Base-by-base conservation (phyloP, 2,113 vertebrate species). In the Eonycteris spelaea region DNA sequence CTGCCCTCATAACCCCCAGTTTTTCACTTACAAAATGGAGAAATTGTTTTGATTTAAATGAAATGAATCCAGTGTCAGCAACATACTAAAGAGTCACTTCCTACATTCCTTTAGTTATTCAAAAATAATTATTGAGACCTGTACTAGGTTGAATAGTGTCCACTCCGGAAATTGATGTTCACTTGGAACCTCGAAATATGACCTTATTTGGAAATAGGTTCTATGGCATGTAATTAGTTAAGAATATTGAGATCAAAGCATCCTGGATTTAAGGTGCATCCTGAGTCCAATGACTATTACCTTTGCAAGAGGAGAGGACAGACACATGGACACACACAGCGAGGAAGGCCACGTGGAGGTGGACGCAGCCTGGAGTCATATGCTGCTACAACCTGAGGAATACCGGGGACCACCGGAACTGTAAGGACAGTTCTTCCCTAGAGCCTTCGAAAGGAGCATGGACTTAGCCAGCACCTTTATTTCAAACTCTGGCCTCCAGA, bases 11-110 rank as follows among this genome's bases (percentile, higher is more conserved):
- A 91, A 84, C 19, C 2, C 80, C 94, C 68, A 61, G 48, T 45
- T 70, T 16, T 73, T 94, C 19, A 55, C 18, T 86, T 89, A 26
- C 65, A 78, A 92, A 85, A 67, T 11, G 43, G 57, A 74, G 93
- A 90, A 89, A 75, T 35, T 70, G 30, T 57, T 92, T 21, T 73
- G 18, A 48, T 61, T 90, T 43, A 95, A 95, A n/a, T 86, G 35
- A 75, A 86, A 92, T 79, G 24, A 92, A 55, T 40, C 19, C 6
- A 78, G 55, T 57, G 45, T n/a, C n/a, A 71, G 40, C 40, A 78
- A 67, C 15, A 79, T 48, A 53, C 51, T 78, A 67, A 92, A 71
- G 48, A 5, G 19, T 74, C 30, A 67, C 57, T 82, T 71, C 35
- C 19, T 90, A 84, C 51, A 45, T 73, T 86, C 38, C 87, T 24